phyloP scores from a whole-genome alignment of 2,113 vertebrate species.

The Pampusana beccarii region DNA sequence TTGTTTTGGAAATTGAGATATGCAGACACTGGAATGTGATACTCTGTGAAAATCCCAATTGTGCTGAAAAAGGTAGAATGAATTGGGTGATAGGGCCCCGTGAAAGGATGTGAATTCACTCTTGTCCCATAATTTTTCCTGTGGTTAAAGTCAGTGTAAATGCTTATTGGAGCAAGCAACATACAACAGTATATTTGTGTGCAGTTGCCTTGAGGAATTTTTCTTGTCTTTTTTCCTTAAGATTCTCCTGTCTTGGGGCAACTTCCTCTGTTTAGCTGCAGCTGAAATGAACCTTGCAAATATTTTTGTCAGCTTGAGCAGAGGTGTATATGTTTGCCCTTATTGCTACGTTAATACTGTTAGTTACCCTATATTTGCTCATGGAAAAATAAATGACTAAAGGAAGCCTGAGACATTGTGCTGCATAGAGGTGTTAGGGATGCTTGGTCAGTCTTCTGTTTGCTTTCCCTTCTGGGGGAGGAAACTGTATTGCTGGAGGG shows the following conservation, averaged over 20 bases:
- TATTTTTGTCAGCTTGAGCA: background rate
- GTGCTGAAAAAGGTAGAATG: background rate
- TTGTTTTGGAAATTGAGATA: slow-evolving; percentile 22
- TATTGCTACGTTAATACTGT: background rate
- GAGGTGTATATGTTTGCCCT: background rate
- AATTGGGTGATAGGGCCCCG: background rate
- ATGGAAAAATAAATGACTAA: background rate
- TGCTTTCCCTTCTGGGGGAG: background rate
- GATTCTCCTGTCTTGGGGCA: background rate
- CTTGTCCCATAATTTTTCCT: background rate
- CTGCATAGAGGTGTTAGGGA: background rate
- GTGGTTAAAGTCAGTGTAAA: background rate
- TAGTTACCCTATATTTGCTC: background rate
- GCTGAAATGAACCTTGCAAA: slow-evolving; percentile 22
- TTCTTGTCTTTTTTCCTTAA: background rate
- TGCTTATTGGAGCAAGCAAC: slow-evolving; percentile 6
- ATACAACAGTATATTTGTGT: background rate
- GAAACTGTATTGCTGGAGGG: background rate
- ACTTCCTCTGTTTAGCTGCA: slow-evolving; percentile 5
- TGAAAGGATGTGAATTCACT: background rate
- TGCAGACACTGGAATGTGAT: background rate
- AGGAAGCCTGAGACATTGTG: background rate
- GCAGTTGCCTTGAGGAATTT: background rate
- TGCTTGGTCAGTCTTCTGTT: background rate
- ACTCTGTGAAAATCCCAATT: background rate